Conservation (phyloP, 2,888 invertebrate genomes). For the Steromphala cineraria region DNA sequence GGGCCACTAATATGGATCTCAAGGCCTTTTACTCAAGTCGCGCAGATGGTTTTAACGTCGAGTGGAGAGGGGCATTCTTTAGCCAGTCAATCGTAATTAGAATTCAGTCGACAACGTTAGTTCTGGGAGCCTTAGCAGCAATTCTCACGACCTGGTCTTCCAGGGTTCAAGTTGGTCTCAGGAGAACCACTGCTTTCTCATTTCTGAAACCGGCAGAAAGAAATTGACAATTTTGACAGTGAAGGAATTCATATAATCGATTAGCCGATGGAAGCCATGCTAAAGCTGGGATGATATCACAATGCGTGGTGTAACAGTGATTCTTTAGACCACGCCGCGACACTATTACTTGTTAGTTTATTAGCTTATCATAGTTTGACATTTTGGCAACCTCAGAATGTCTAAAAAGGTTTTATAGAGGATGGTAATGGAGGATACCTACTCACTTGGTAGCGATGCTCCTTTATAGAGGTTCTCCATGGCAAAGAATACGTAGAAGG, state of each 20-base stretch:
- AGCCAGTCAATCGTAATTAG: not conserved
- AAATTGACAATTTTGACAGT: slow-evolving; percentile 6
- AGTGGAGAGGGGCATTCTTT: not conserved
- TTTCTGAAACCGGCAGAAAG: not conserved
- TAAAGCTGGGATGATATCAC: not conserved
- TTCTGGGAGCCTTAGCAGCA: not conserved
- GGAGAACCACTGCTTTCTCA: not conserved
- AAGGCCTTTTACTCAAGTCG: not conserved
- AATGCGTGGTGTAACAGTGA: not conserved
- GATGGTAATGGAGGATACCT: too few relatives aligned
- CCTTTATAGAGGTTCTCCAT: too few relatives aligned
- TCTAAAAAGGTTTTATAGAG: too few relatives aligned
- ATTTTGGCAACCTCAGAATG: too few relatives aligned
- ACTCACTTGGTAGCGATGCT: too few relatives aligned
- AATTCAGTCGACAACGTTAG: not conserved
- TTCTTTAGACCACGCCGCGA: not conserved
- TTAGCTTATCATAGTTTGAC: not conserved
- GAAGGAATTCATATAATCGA: not conserved
- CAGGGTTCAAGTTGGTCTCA: not conserved
- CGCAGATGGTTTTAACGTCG: not conserved
- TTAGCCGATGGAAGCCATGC: not conserved
- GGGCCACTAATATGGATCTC: not conserved
- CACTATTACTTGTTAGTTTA: not conserved
- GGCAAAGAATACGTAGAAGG: too few relatives aligned
- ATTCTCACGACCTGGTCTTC: not conserved